Percentiles rank a stretch among this genome's conserved stretches.
Conservation (phyloP, 2,113 vertebrate species). For the Speoplatyrhinus poulsoni region DNA sequence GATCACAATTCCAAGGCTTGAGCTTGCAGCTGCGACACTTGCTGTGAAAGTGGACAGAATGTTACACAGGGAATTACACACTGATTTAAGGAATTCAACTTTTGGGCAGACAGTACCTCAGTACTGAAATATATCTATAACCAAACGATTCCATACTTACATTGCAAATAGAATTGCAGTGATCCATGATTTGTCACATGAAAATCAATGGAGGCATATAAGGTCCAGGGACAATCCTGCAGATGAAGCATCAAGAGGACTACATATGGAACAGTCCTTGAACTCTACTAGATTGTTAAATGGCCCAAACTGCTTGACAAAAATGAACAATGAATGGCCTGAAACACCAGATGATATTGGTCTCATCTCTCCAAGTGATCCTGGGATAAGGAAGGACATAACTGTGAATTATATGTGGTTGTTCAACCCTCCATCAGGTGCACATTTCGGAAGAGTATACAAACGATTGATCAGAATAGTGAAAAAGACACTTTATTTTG, state of each 20-base stretch:
- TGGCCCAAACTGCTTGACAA: neutral
- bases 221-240: neutral
- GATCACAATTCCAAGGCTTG: neutral
- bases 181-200: neutral
- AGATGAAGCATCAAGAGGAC: neutral
- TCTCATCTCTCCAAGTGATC: neutral
- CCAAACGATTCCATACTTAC: neutral
- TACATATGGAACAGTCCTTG: neutral
- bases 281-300: neutral
- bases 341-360: neutral
- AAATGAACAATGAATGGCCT: neutral
- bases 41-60: neutral
- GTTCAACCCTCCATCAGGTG: too few relatives aligned
- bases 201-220: neutral
- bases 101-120: constrained; percentile 1
- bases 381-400: neutral
- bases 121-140: constrained; percentile 1
- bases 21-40: constrained; percentile 1
- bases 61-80: neutral
- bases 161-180: neutral
- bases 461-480: too few relatives aligned
- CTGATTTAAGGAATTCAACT: neutral
- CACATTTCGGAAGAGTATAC: too few relatives aligned
- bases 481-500: too few relatives aligned
- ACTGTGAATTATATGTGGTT: neutral